Evolutionary conservation across 2,797 vertebrate genomes (phyloP).

Genomic region (Emys orbicularis): DNA sequence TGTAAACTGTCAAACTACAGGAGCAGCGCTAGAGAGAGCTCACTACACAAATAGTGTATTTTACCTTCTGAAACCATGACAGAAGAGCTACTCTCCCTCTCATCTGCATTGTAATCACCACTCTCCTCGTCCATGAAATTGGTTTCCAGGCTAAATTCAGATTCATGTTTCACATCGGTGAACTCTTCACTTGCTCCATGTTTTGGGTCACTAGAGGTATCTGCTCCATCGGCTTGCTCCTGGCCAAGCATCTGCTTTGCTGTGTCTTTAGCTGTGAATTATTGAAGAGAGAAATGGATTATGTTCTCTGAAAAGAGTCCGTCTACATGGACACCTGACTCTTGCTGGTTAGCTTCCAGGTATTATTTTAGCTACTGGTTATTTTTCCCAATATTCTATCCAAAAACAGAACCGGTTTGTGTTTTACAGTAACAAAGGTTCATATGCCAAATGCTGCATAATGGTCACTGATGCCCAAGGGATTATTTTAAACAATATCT

Average conservation of each 20-base stretch:
- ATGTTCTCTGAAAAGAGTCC: neutral
- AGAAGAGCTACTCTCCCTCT: conserved; percentile 4
- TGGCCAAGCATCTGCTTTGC: neutral
- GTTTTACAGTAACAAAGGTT: neutral
- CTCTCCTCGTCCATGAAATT: conserved; percentile 86
- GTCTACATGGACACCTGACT: neutral
- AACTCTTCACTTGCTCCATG: conserved; percentile 82
- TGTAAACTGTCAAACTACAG: neutral
- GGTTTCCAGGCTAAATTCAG: conserved; percentile 92
- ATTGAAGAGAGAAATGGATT: neutral
- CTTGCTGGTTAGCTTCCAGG: neutral
- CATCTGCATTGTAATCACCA: conserved; percentile 31
- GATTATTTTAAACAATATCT: neutral
- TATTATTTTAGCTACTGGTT: neutral
- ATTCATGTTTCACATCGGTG: conserved; percentile 88
- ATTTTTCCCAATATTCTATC: neutral
- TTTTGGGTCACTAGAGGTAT: conserved; percentile 35
- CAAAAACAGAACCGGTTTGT: neutral
- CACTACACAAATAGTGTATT: neutral
- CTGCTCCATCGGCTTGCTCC: conserved; percentile 49
- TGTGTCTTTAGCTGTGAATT: conserved; percentile 10
- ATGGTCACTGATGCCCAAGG: neutral
- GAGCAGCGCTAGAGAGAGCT: neutral
- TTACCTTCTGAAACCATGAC: conserved; percentile 74
- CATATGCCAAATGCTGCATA: neutral